Evolutionary conservation across 2,797 vertebrate genomes (phyloP).

Genomic region (Mergus octosetaceus): DNA sequence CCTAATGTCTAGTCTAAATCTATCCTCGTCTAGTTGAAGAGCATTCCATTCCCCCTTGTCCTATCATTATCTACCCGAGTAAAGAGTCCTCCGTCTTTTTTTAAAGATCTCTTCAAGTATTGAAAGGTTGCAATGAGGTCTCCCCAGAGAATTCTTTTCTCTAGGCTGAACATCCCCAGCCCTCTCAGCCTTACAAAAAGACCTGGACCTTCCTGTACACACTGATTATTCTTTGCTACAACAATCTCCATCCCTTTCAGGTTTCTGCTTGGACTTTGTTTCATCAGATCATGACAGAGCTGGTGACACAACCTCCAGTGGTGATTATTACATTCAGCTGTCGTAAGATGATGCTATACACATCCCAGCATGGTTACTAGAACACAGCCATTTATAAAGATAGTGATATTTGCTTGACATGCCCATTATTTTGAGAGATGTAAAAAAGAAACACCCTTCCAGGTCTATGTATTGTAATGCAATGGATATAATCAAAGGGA

Average conservation of each 20-base stretch:
- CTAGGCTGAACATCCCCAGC: too few species aligned
- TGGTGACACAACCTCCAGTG: fast-evolving
- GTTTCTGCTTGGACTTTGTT: not conserved
- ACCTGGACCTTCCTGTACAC: not conserved
- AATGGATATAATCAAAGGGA: constrained; percentile 27
- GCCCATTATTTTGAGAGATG: not conserved
- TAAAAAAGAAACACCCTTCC: not conserved
- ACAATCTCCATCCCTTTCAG: not conserved
- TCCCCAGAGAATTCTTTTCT: too few species aligned
- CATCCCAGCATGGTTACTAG: fast-evolving
- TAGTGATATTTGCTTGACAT: not conserved
- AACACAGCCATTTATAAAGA: not conserved
- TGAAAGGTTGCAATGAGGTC: too few species aligned
- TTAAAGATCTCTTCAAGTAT: too few species aligned
- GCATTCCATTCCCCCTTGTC: too few species aligned
- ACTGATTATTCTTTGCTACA: fast-evolving
- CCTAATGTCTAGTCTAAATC: too few species aligned
- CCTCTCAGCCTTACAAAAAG: not conserved
- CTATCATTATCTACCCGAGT: too few species aligned
- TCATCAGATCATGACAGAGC: not conserved
- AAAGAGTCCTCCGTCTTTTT: too few species aligned
- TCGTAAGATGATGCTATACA: fast-evolving
- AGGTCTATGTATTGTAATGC: not conserved
- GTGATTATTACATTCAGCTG: not conserved
- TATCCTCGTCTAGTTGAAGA: too few species aligned